Base-by-base conservation (phyloP, 2,888 invertebrate genomes). In the Drosophila melanosoma region DNA sequence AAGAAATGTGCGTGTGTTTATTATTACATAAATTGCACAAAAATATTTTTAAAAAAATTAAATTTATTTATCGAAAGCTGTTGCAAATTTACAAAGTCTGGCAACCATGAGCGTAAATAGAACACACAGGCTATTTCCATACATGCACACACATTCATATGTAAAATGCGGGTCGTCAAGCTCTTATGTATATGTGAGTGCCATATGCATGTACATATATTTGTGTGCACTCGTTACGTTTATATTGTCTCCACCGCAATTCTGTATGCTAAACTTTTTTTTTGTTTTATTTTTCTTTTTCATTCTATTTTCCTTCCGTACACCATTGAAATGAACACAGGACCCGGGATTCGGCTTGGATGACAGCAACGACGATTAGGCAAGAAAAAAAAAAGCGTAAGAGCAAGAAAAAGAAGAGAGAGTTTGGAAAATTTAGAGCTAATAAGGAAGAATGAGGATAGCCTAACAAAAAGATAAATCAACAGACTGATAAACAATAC, bases 401-500 rank as follows among this genome's bases (percentile, higher is more conserved):
- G 26, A 52, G 65, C 61, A 65, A 79, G 64, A 76, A 69, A 64
- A 69, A 83, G 71, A 76, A 64, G 68, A 83, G 70, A 75, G 76
- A 85, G 81, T 89, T 88, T 86, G 89, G 72, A 89, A 89, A 84
- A 86, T 79, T 29, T 84, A 88, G 82, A 85, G 84, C 83, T 87
- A 87, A 45, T 45, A 45, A 45, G 45, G 23, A 45, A 45, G 42
- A 12, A 87, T 79, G 29, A 76, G 73, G 64, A 89, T 85, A 91
- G 83, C 81, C 81, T 81, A 82, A 80, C 69, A 82, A 76, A 84
- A 81, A 91, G 87, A 90, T 89, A 91, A 92, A 91, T 92, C 92
- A 91, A 92, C 92, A 92, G 92, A 92, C 92, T 92, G 92, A 92
- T 92, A 91, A 92, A 91, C 89, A 91, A 89, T 87, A 91, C 72